Evolutionary conservation across 2,797 vertebrate genomes (phyloP), one percentile per base, ranked within the genome.

Genomic region (Urophycis tenuis): DNA sequence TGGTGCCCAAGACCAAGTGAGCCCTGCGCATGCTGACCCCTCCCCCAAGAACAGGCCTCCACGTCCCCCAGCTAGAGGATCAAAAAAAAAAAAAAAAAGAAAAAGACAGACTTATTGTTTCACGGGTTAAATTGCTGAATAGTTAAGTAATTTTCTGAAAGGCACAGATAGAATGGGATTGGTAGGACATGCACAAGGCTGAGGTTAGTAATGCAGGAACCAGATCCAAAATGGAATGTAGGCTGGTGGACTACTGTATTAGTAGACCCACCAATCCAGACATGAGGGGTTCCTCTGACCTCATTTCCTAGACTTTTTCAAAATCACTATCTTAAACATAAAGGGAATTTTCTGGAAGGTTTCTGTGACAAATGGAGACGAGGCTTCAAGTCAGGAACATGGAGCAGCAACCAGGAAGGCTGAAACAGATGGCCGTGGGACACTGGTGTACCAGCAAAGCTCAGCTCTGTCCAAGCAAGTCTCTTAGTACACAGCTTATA

Each of bases 1-100:
- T 99, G 87, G 96, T 98, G 81, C 94, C 96, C 80, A 97, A 98
- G 88, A 89, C 82, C 79, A 93, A 94, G 88, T 87, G 77, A 90
- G 69, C 19, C 67, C 5, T 34, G 33, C 31, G 22, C 96, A 96
- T 11, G 96, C 96, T 74, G 95, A 96, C 83, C 94, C 95, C 7
- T 98, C 87, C 96, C 97, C 80, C 89, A 70, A 14, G 39, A 7
- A 35, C 75, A 31, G 34, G 22, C 34, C 41, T 75, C 73, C 60
- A 12, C 17, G 53, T 73, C 74, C 30, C 53, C 74, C 25, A 74
- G 25, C 0, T 73, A 78, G 29, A 29, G 60, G 10, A 67, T 29
- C 2, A 25, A 29, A 67, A 60, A 60, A 60, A 19, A 5, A 49
- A 22, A 49, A 49, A 49, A 67, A 60, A 49, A 22, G 53, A 10